phyloP scores from a whole-genome alignment of 2,113 vertebrate species.

The Calidris pygmaea region DNA sequence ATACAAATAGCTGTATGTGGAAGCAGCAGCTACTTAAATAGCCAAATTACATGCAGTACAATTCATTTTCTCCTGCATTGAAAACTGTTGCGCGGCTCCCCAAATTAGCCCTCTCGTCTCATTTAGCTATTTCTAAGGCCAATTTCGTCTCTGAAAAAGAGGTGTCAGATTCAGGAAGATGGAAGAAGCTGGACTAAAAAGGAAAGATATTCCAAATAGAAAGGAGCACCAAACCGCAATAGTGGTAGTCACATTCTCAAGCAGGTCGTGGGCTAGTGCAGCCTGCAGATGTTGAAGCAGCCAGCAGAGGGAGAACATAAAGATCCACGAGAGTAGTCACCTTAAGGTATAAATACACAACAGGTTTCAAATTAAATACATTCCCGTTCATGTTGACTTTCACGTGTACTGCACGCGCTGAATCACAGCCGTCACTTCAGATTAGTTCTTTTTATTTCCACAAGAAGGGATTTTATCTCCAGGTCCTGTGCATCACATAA shows the following conservation, averaged over 20 bases:
- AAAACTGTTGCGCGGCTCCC: neutral
- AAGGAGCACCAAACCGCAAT: neutral
- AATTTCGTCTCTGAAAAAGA: neutral
- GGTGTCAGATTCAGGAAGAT: neutral
- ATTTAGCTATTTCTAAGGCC: neutral
- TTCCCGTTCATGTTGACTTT: neutral
- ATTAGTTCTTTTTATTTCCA: neutral
- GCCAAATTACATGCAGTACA: neutral
- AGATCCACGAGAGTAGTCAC: neutral
- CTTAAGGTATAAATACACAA: neutral
- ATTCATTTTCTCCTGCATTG: neutral
- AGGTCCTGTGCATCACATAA: neutral
- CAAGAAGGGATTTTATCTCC: neutral
- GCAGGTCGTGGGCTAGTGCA: neutral
- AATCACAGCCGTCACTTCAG: neutral
- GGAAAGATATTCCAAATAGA: neutral
- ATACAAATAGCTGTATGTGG: neutral
- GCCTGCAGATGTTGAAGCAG: neutral
- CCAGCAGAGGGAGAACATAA: slow-evolving; percentile 27
- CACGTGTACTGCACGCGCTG: neutral
- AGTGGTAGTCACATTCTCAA: neutral
- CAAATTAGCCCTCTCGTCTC: neutral
- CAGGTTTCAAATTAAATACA: neutral
- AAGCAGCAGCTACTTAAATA: slow-evolving; percentile 3
- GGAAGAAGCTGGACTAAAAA: neutral